Conservation (phyloP, 2,113 vertebrate genomes). For the Astatotilapia flaviijosephi region DNA sequence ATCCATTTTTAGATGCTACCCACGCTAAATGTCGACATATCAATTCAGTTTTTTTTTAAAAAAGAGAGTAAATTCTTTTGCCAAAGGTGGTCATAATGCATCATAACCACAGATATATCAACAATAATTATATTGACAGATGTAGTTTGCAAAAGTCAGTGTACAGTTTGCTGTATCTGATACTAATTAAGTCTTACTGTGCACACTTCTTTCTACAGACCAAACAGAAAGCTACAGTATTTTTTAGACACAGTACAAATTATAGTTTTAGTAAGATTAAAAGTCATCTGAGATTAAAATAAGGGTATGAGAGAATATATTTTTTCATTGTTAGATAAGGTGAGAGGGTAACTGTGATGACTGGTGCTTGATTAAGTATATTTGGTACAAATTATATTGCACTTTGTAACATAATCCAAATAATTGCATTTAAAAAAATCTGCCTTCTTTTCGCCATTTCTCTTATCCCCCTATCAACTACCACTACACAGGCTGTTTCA, state of each 20-base stretch:
- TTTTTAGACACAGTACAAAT: not conserved
- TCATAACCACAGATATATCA: not conserved
- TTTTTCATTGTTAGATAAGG: not conserved
- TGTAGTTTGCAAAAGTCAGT: not conserved
- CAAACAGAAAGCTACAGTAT: not conserved
- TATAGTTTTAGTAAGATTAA: not conserved
- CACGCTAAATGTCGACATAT: not conserved
- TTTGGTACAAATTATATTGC: not conserved
- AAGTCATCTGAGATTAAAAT: not conserved
- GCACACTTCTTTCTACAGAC: not conserved
- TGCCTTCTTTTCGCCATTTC: rapidly evolving
- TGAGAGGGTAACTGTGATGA: not conserved
- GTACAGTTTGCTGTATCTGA: not conserved
- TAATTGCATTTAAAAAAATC: not conserved
- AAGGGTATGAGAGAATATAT: not conserved
- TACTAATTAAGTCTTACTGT: not conserved
- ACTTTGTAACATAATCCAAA: rapidly evolving
- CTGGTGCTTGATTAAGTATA: not conserved
- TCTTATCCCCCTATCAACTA: not conserved
- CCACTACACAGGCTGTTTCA: not conserved
- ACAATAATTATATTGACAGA: not conserved
- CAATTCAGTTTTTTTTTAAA: not conserved
- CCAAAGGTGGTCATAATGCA: not conserved
- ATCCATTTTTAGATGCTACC: not conserved
- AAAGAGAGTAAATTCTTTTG: not conserved